Evolutionary conservation across 2,888 invertebrate species (phyloP), one percentile per base, ranked within the genome.

Genomic region (Halictus quadricinctus): DNA sequence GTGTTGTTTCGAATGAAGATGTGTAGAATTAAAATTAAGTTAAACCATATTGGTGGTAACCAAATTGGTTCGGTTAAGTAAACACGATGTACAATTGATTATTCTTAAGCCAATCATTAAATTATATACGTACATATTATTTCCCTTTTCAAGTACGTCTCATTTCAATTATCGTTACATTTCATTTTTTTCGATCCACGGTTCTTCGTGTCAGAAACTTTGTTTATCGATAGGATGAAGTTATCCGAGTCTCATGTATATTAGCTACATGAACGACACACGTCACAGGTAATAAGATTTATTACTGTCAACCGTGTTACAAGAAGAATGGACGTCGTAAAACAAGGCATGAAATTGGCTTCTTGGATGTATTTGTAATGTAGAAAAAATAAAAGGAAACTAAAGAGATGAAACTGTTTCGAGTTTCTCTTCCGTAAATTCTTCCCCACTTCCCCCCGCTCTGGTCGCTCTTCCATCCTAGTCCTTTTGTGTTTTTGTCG

Each of bases 311-410:
- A 80, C 21, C 36, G 21, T 83, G 84, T 75, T 80, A 80, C 72
- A 72, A 81, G 80, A 64, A 84, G 81, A 83, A 84, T 70, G 54
- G 83, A 82, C 72, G 79, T 83, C 73, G 76, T 69, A 78, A 85
- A 88, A 80, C 75, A 84, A 88, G 84, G 69, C 80, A 86, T 88
- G 85, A 84, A 88, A 88, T 88, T 90, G 91, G 91, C 89, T 92
- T 92, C 90, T 92, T 92, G 88, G 88, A 88, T 88, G 85, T 88
- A 87, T 88, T 91, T 70, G 43, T 78, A 88, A 90, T 88, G 84
- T 87, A 90, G 85, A 86, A 88, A 89, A 85, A 78, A 88, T 70
- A 70, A 86, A 82, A 80, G 79, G 70, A 74, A 70, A 74, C 66
- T 85, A 81, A 87, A 86, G 69, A 88, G 80, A 66, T n/a, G 41